These are phyloP conservation scores for Scaptomyza caliginosa DNA, from an alignment of 2,888 invertebrate species.

Conservation along the genomic window DNA sequence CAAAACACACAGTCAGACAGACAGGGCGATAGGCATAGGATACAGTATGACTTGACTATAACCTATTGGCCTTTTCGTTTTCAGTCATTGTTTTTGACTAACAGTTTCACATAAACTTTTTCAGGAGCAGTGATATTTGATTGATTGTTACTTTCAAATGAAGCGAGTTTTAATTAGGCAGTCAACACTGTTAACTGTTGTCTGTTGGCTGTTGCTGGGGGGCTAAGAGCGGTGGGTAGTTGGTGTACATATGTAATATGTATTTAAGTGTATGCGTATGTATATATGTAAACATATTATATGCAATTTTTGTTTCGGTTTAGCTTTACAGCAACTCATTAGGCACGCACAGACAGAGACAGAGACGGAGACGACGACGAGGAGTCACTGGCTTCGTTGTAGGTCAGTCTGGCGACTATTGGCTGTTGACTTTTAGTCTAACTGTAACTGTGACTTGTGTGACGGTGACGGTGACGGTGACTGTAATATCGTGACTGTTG, in stretches of 20 bases:
- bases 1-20: constrained; percentile 27
- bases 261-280: constrained; percentile 29
- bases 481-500: neutral
- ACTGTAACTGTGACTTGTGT: constrained; percentile 12
- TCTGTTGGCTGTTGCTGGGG: neutral
- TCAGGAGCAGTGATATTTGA: no score
- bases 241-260: neutral
- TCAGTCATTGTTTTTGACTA: no score
- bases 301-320: constrained; percentile 50
- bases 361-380: constrained; percentile 12
- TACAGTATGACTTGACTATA: constrained; percentile 10
- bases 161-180: no score
- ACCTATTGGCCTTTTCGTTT: neutral
- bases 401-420: constrained; percentile 17
- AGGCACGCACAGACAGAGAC: constrained; percentile 72
- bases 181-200: constrained; percentile 30
- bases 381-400: constrained; percentile 11
- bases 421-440: constrained; percentile 2
- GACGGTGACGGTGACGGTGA: constrained; percentile 1
- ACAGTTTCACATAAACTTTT: no score
- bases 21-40: neutral
- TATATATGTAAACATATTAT: constrained; percentile 1
- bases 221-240: no score
- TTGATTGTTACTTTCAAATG: no score
- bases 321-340: constrained; percentile 73